phyloP scores from a whole-genome alignment of 2,113 vertebrate genomes.

The Pachycephala philippinensis region DNA sequence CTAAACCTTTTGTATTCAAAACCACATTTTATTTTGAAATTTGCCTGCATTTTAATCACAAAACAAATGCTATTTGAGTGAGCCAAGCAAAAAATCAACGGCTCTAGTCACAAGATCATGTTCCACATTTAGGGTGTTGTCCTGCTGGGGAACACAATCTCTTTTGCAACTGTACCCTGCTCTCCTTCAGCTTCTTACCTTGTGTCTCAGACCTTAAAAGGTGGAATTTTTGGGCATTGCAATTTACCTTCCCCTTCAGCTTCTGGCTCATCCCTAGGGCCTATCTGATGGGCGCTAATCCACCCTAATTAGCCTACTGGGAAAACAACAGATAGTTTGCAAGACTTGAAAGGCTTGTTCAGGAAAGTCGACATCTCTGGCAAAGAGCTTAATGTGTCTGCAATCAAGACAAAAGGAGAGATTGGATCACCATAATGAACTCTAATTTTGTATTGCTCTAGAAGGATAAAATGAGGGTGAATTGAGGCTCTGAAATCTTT shows the following conservation, averaged over 20 bases:
- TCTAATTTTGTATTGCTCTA: slow-evolving; percentile 45
- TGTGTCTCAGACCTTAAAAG: background rate
- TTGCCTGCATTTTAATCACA: background rate
- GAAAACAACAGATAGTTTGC: slow-evolving; percentile 34
- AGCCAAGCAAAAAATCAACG: background rate
- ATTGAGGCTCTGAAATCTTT: slow-evolving; percentile 60
- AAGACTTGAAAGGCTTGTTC: slow-evolving; percentile 25
- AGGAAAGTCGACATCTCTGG: slow-evolving; percentile 36
- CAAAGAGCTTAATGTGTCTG: slow-evolving; percentile 21
- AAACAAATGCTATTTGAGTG: background rate
- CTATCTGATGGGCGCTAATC: background rate
- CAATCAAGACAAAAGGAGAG: slow-evolving; percentile 50
- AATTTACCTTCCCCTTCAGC: background rate
- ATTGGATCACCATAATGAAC: slow-evolving; percentile 41
- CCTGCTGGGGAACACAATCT: background rate
- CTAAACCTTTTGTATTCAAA: background rate
- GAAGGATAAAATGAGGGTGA: slow-evolving; percentile 57
- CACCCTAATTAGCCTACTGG: slow-evolving; percentile 18
- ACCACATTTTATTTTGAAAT: background rate
- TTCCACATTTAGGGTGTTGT: background rate
- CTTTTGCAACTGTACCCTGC: background rate
- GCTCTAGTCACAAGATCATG: background rate
- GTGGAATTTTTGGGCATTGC: background rate
- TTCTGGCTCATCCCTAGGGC: background rate
- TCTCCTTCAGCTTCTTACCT: background rate